Conservation (phyloP, 2,797 vertebrate genomes). For the Sparidentex hasta region DNA sequence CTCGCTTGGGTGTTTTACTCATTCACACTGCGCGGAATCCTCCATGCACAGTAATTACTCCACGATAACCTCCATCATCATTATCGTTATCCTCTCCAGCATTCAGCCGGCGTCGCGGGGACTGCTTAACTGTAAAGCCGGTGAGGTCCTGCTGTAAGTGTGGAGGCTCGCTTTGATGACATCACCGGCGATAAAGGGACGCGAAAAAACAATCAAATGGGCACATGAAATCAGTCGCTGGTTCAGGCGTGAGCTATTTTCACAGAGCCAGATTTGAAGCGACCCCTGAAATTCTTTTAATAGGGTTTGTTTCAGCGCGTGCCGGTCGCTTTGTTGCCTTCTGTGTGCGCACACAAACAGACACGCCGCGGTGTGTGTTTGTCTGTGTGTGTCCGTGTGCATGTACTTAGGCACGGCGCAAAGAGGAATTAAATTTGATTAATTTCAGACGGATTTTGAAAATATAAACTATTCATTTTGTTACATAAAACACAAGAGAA, state of each 20-base stretch:
- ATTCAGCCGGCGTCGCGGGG: conserved; percentile 56
- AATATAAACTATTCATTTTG: conserved; percentile 86
- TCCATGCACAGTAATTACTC: conserved; percentile 81
- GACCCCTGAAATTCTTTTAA: conserved; percentile 79
- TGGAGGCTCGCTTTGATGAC: conserved; percentile 63
- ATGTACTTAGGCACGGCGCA: conserved; percentile 75
- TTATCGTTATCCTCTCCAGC: conserved; percentile 77
- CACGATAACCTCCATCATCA: conserved; percentile 82
- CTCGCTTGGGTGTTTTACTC: conserved; percentile 77
- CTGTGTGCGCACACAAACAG: conserved; percentile 33
- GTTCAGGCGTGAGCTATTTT: conserved; percentile 64
- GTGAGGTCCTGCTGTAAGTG: conserved; percentile 51
- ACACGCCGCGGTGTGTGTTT: conserved; percentile 55
- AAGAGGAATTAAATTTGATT: conserved; percentile 85
- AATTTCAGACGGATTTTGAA: conserved; percentile 83
- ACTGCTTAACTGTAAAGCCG: conserved; percentile 66
- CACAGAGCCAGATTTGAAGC: conserved; percentile 70
- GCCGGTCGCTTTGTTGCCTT: conserved; percentile 65
- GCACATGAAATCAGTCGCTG: conserved; percentile 61
- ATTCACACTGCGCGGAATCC: conserved; percentile 77
- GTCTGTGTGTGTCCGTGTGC: conserved; percentile 64
- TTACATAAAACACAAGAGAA: conserved; percentile 80
- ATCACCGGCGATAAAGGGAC: conserved; percentile 60
- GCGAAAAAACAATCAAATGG: conserved; percentile 62
- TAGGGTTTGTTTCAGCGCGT: conserved; percentile 75